These are phyloP conservation scores for Chloromyia formosa DNA, from an alignment of 2,888 invertebrate species.

Conservation along the genomic window DNA sequence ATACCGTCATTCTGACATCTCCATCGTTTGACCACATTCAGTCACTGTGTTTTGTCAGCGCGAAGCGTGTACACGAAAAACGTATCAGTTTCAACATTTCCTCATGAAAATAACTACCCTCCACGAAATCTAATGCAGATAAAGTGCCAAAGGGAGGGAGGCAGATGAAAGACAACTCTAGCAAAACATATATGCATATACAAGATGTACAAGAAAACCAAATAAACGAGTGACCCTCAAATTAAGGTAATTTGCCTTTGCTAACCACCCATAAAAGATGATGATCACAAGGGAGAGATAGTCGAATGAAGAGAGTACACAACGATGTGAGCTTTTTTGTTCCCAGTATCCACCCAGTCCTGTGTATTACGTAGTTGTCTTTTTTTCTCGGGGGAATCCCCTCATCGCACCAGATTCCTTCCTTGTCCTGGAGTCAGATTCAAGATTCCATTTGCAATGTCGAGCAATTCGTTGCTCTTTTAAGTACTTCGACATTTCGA, in stretches of 20 bases:
- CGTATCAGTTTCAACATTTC: constrained; percentile 36
- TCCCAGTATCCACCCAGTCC: not conserved
- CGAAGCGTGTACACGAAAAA: not conserved
- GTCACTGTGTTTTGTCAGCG: constrained; percentile 2
- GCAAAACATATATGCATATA: not conserved
- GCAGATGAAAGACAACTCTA: not conserved
- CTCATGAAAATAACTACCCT: constrained; percentile 25
- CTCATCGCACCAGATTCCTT: constrained; percentile 21
- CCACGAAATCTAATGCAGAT: not conserved
- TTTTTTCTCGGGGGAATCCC: constrained; percentile 40
- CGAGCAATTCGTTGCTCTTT: constrained; percentile 41
- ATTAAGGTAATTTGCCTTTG: constrained; percentile 54
- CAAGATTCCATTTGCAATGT: constrained; percentile 35
- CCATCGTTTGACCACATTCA: not conserved
- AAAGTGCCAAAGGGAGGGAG: not conserved
- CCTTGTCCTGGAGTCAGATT: constrained; percentile 10
- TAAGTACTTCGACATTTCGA: constrained; percentile 40
- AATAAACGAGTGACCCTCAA: constrained; percentile 51
- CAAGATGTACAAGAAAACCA: constrained; percentile 41
- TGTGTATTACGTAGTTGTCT: not conserved
- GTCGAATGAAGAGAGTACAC: constrained; percentile 5
- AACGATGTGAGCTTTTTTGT: constrained; percentile 4
- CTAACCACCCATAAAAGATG: constrained; percentile 53
- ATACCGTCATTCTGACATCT: not conserved
- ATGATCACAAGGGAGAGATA: constrained; percentile 53